These are phyloP conservation scores for Mythimna vitellina DNA, from an alignment of 2,888 invertebrate genomes.

Conservation along the genomic window DNA sequence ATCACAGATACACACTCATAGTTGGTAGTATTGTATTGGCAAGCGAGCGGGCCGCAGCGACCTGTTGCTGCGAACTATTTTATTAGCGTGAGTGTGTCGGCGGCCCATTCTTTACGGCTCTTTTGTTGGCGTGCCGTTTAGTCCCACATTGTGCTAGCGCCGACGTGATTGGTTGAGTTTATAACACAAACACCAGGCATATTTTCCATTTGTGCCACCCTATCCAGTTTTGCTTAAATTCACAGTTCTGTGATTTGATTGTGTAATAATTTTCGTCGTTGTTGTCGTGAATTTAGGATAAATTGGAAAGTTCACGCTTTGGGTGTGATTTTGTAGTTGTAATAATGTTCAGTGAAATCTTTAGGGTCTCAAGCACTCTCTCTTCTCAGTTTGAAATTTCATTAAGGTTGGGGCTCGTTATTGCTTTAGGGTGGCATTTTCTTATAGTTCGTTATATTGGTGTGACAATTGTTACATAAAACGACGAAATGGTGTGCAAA, in stretches of 20 bases:
- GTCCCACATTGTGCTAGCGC: constrained; percentile 81
- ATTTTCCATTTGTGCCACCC: constrained; percentile 77
- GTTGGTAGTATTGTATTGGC: constrained; percentile 82
- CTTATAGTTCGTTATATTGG: not conserved
- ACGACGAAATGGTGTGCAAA: constrained; percentile 47
- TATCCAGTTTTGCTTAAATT: constrained; percentile 50
- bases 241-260: constrained; percentile 54
- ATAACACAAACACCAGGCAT: constrained; percentile 82
- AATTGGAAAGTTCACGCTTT: constrained; percentile 52
- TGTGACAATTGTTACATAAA: constrained; percentile 19
- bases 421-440: constrained; percentile 19
- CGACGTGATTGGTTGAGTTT: constrained; percentile 85
- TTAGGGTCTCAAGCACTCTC: constrained; percentile 34
- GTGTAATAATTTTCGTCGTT: constrained; percentile 54
- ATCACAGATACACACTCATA: constrained; percentile 74
- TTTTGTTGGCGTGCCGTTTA: constrained; percentile 88
- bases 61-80: constrained; percentile 90
- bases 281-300: constrained; percentile 53
- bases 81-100: constrained; percentile 88
- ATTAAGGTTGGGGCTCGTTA: constrained; percentile 35
- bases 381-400: constrained; percentile 38
- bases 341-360: constrained; percentile 53
- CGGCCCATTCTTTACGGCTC: constrained; percentile 89
- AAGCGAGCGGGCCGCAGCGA: constrained; percentile 75
- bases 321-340: constrained; percentile 39